Evolutionary conservation across 2,113 vertebrate species (phyloP), one percentile per base, ranked within the genome.

Genomic region (Empidonax alnorum): DNA sequence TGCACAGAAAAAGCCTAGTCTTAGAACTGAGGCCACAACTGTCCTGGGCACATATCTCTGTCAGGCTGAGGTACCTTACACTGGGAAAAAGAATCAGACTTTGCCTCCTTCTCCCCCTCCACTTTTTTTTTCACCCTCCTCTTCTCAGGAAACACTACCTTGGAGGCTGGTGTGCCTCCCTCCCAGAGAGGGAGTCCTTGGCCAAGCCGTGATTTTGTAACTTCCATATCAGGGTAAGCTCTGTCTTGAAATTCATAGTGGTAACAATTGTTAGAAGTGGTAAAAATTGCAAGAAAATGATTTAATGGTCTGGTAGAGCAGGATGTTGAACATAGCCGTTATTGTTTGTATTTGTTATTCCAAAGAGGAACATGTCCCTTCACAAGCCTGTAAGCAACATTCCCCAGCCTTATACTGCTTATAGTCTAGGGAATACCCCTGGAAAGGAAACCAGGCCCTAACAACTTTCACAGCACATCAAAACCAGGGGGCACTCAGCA

Each of bases 271-370:
- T 78, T 75, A 82, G 61, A 82, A 91, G 68, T n/a, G 1, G 35
- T 84, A 39, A 87, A 84, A 94, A 56, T 5, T 30, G 22, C n/a
- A 49, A 88, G 69, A 67, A 95, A 89, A 87, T 79, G 14, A 66
- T 95, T 74, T 83, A 97, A 79, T 87, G 68, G 47, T 86, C 47
- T 88, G 91, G 81, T 75, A 65, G 88, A 88, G 53, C 68, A 82
- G 94, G 81, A 63, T 95, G 73, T 90, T 97, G 66, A 84, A 93
- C 62, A 68, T 79, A 89, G 63, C 88, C 65, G 25, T 94, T 93
- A 71, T 65, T 93, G 90, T 90, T 96, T 94, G 66, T 91, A 75
- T 91, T 82, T 74, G 23, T 58, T 83, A 27, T 62, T 95, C 68
- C 52, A 4, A 46, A 66, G 53, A 94, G 31, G 17, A 65, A 23